phyloP scores from a whole-genome alignment of 2,888 invertebrate species.

The Pogonocherus hispidulus region DNA sequence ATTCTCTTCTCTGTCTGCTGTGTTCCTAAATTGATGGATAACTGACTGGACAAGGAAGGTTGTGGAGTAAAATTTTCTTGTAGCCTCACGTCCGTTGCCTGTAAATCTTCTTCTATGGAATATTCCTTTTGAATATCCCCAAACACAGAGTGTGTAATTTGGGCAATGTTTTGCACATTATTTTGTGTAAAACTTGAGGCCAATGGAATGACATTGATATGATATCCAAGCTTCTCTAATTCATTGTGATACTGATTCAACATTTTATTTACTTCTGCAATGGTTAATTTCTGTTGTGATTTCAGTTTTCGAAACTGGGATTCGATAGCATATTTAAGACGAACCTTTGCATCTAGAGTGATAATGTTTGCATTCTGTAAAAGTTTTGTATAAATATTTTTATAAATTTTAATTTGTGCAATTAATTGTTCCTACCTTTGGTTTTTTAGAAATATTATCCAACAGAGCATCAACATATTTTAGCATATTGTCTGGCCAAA shows the following conservation, averaged over 20 bases:
- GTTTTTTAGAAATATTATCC: conserved; percentile 38
- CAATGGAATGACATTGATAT: conserved; percentile 9
- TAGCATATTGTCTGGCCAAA: conserved; percentile 74
- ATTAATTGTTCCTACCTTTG: conserved; percentile 33
- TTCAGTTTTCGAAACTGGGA: conserved; percentile 60
- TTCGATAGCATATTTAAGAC: conserved; percentile 62
- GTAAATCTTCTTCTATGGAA: conserved; percentile 10
- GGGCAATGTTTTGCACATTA: conserved; percentile 1
- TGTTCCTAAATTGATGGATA: neutral
- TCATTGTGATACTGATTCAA: conserved; percentile 49
- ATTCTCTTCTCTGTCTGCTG: conserved; percentile 14
- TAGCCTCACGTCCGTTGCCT: neutral
- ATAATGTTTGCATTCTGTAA: conserved; percentile 50
- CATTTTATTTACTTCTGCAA: conserved; percentile 51
- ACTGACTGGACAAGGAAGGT: conserved; percentile 4
- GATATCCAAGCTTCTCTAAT: conserved; percentile 36
- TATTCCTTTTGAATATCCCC: conserved; percentile 11
- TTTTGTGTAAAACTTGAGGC: neutral
- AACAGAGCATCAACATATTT: conserved; percentile 71
- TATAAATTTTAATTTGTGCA: conserved; percentile 3
- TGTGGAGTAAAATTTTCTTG: conserved; percentile 22
- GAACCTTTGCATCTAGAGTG: conserved; percentile 47
- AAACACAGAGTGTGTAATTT: conserved; percentile 35
- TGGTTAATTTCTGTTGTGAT: conserved; percentile 51
- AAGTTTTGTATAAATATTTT: neutral